Percentiles rank a stretch among this genome's conserved stretches.
These are phyloP conservation scores for Drosophila repleta DNA, from an alignment of 1,140 invertebrate species.

Conservation along the genomic window DNA sequence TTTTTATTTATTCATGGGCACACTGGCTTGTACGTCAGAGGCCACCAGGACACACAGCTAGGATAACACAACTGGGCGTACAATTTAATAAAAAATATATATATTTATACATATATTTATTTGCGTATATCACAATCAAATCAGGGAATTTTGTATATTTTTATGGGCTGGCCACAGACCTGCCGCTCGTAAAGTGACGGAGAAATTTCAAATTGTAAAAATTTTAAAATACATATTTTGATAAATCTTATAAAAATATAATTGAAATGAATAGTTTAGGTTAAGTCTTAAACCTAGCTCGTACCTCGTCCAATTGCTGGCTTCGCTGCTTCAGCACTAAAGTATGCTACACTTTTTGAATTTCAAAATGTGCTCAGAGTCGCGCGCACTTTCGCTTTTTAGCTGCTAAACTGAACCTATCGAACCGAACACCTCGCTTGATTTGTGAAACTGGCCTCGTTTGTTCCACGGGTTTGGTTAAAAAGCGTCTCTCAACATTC, in stretches of 20 bases:
- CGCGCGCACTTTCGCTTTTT: slow-evolving; percentile 74
- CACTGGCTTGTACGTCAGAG: slow-evolving; percentile 38
- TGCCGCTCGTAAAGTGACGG: slow-evolving; percentile 34
- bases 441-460: slow-evolving; percentile 83
- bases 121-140: slow-evolving; percentile 13
- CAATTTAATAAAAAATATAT: slow-evolving; percentile 29
- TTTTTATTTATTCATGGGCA: slow-evolving; percentile 55
- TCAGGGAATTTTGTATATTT: slow-evolving; percentile 36
- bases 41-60: slow-evolving; percentile 15
- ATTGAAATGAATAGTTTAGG: not conserved
- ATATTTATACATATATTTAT: slow-evolving; percentile 6
- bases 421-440: slow-evolving; percentile 78
- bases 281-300: slow-evolving; percentile 26
- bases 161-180: slow-evolving; percentile 27
- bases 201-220: not conserved
- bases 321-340: slow-evolving; percentile 29
- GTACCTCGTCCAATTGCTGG: slow-evolving; percentile 28
- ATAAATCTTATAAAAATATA: not conserved
- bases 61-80: slow-evolving; percentile 24
- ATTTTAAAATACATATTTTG: not conserved
- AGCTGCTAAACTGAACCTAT: slow-evolving; percentile 65
- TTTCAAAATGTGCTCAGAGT: slow-evolving; percentile 44
- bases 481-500: slow-evolving; percentile 58
- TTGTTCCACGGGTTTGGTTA: slow-evolving; percentile 66
- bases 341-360: slow-evolving; percentile 59